These are phyloP conservation scores for Andrena bicolor DNA, from an alignment of 2,888 invertebrate genomes.

Conservation along the genomic window DNA sequence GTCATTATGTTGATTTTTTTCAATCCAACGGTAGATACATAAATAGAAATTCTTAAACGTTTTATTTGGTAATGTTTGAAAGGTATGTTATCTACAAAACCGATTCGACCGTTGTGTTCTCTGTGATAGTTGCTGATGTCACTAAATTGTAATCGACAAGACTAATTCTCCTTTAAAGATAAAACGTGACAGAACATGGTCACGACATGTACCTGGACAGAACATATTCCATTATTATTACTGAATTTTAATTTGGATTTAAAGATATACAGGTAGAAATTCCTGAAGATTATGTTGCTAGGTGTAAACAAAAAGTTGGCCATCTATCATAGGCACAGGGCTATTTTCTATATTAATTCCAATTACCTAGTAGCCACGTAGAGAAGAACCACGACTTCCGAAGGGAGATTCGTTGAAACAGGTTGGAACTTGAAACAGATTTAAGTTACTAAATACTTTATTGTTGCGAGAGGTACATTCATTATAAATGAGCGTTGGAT, in stretches of 20 bases:
- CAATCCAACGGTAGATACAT: neutral
- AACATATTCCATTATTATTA: neutral
- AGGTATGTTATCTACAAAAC: neutral
- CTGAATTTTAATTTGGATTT: too few species aligned
- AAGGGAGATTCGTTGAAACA: too few species aligned
- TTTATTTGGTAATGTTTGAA: neutral
- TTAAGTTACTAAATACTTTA: too few species aligned
- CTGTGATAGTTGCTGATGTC: neutral
- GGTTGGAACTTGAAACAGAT: too few species aligned
- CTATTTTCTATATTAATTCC: too few species aligned
- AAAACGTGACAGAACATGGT: neutral
- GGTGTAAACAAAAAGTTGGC: too few species aligned
- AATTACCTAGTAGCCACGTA: too few species aligned
- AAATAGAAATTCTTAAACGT: neutral
- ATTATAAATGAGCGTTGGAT: slow-evolving; percentile 56
- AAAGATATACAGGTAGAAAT: too few species aligned
- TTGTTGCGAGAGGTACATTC: slow-evolving; percentile 28
- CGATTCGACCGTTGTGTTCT: neutral
- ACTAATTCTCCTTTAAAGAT: neutral
- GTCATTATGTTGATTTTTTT: too few species aligned
- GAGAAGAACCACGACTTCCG: too few species aligned
- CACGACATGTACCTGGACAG: neutral
- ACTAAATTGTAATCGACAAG: neutral
- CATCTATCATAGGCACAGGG: too few species aligned
- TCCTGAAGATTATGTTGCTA: too few species aligned